A percentile compares a stretch with the other conserved stretches of the same genome.
Conservation (phyloP, 2,113 vertebrate species). For the Centropristis striata region DNA sequence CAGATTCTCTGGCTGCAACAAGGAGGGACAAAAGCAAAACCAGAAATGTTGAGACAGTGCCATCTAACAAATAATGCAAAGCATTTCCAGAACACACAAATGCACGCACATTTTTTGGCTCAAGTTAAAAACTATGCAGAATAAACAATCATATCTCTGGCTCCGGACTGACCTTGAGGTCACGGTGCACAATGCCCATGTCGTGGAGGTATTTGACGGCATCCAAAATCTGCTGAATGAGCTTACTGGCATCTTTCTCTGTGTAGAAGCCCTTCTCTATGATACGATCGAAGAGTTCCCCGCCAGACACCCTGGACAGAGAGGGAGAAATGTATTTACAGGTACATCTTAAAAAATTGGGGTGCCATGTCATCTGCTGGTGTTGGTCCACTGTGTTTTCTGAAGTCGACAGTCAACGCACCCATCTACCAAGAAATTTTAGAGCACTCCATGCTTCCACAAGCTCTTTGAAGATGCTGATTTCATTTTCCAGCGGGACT, state of each 20-base stretch:
- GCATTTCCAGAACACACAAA: neutral
- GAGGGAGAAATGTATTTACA: slow-evolving; percentile 13
- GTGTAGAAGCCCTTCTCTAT: slow-evolving; percentile 99
- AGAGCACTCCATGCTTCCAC: too few species aligned
- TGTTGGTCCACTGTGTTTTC: too few species aligned
- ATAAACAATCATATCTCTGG: neutral
- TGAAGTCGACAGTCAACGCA: too few species aligned
- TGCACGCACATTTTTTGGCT: neutral
- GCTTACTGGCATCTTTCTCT: slow-evolving; percentile 94
- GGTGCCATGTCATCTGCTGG: too few species aligned
- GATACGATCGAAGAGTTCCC: slow-evolving; percentile 97
- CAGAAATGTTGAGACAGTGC: neutral
- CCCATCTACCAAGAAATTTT: too few species aligned
- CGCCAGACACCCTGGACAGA: slow-evolving; percentile 90
- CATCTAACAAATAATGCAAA: neutral
- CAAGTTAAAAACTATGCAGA: neutral
- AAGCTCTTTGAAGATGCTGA: too few species aligned
- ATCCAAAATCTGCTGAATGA: slow-evolving; percentile 96
- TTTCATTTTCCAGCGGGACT: too few species aligned
- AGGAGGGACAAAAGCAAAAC: slow-evolving; percentile 1
- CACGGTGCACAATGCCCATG: slow-evolving; percentile 96
- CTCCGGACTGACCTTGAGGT: slow-evolving; percentile 93
- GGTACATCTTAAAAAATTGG: too few species aligned
- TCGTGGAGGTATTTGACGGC: slow-evolving; percentile 98
- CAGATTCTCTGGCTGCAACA: slow-evolving; percentile 93